Evolutionary conservation across 2,113 vertebrate genomes (phyloP), one percentile per base, ranked within the genome.

Genomic region (Cheilinus undulatus): DNA sequence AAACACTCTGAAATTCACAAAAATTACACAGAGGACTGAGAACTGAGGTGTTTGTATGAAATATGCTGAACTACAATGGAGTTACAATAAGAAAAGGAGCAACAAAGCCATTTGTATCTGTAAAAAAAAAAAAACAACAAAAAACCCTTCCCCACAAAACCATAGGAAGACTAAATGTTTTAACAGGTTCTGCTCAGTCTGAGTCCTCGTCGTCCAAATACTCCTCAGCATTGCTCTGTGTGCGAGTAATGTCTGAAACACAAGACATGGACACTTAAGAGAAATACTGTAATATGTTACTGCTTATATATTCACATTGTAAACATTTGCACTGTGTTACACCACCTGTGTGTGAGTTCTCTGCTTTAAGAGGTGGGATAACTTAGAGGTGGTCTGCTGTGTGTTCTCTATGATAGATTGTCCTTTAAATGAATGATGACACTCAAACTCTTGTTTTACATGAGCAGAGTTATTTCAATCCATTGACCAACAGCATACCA

Each of bases 201-300:
- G 98, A 99, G 87, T 99, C 97, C 90, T 99, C 97, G 36, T 99
- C 98, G 6, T 99, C 97, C 49, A 99, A 93, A 91, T 99, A 99
- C 62, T 99, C 98, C 43, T 99, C 97, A 4, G 96, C 97, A 22
- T 99, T 97, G 92, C 96, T 98, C 84, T 94, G 91, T 79, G 94
- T 94, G 86, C 95, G 95, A 34, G 92, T 87, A 52, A 93, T 69
- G 81, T 86, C 96, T 98, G 77, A 23, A 77, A 91, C 70, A 52
- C 27, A 64, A 88, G 56, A 73, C 32, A 65, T 11, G 6, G 45
- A n/a, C 11, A 24, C 15, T 73, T 34, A 64, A 27, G 40, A 36
- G 3, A 5, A 50, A 40, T 49, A 40, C 1, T 51, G 7, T 1
- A 53, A 8, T 32, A 40, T 38, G 19, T 32, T 3, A 10, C 11